Evolutionary conservation across 2,888 invertebrate species (phyloP), one percentile per base, ranked within the genome.

Genomic region (Mythimna vitellina): DNA sequence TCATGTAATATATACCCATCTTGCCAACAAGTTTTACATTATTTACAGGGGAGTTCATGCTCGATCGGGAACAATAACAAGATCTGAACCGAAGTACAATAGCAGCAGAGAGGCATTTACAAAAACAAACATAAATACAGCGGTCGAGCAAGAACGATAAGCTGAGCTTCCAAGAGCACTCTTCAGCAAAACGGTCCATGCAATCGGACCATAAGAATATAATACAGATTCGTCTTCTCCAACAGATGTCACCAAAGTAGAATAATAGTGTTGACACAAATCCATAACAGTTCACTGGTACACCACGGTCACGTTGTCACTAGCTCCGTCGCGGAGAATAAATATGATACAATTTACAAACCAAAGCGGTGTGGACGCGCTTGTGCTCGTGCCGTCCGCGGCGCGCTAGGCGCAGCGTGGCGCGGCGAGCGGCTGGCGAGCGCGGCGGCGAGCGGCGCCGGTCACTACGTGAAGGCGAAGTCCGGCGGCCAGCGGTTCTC

Each of bases 401-500:
- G 29, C 62, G 61, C 38, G 35, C 25, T 10, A 62, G 22, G n/a
- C 20, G 70, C 63, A 75, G 46, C 35, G 60, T 56, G 70, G 65
- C 53, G 66, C 67, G 76, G 12, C 57, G 65, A 73, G 76, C 70
- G 76, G 66, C 76, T 56, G 53, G 79, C 70, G 60, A 38, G 38
- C 46, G 64, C 61, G 60, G 64, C 49, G 62, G 68, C 60, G 60
- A 22, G 61, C 32, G 54, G 71, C 72, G 17, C 70, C 77, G 78
- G 85, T 76, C 90, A 92, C 94, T 95, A 95, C 94, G 95, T 94
- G 94, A 94, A 93, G 71, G 92, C 92, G 93, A 95, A 94, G 92
- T 94, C 93, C 78, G 94, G 95, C 88, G 95, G 94, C 95, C 95
- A 95, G 88, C 94, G 93, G 89, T 93, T 94, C 85, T 95, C 95